Percentiles rank a stretch among this genome's conserved stretches.
Conservation (phyloP, 2,888 invertebrate genomes). For the Eustalomyia histrio region DNA sequence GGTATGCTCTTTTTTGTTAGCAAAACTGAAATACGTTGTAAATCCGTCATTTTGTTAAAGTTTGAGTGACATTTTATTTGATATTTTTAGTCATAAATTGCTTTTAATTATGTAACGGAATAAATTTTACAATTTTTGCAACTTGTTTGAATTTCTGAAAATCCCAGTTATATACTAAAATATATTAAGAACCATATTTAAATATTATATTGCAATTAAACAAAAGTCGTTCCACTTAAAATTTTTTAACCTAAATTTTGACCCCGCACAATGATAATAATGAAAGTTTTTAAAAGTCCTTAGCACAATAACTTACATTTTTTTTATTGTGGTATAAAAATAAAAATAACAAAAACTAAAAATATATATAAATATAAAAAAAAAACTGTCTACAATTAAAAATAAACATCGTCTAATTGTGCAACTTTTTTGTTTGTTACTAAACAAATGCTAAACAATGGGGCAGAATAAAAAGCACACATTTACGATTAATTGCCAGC, state of each 20-base stretch:
- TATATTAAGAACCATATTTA: too few species aligned
- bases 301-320: constrained; percentile 56
- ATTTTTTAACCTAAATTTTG: constrained; percentile 11
- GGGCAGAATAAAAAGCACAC: constrained; percentile 68
- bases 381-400: constrained; percentile 58
- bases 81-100: too few species aligned
- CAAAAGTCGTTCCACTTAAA: neutral
- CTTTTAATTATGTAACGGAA: too few species aligned
- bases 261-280: constrained; percentile 43
- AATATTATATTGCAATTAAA: neutral
- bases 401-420: constrained; percentile 59
- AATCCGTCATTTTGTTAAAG: too few species aligned
- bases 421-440: constrained; percentile 46
- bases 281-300: constrained; percentile 51
- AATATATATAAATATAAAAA: constrained; percentile 9
- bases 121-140: too few species aligned
- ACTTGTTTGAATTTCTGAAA: too few species aligned
- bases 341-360: neutral
- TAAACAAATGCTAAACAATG: constrained; percentile 66
- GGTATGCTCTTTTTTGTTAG: too few species aligned
- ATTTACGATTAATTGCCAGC: constrained; percentile 77
- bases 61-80: too few species aligned
- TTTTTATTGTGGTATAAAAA: constrained; percentile 16
- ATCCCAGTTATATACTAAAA: too few species aligned
- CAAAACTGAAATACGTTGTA: too few species aligned